Evolutionary conservation across 30 jellyfish, hydroid and myxozoan species (phyloP), one percentile per base, ranked within the genome.

Genomic region (Chironex yamaguchii): DNA sequence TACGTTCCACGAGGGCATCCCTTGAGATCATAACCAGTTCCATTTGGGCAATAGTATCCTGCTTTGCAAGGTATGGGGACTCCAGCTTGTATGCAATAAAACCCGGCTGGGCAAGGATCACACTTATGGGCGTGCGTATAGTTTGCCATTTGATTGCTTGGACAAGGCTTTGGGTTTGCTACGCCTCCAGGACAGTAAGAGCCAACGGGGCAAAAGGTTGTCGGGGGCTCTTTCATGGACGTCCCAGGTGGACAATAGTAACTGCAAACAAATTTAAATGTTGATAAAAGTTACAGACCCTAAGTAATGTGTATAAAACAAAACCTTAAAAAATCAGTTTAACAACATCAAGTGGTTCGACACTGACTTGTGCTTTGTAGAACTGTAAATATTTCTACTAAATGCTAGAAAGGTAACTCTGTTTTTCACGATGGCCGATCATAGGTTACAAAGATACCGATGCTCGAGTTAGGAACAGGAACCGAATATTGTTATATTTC

Each of bases 1-100:
- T 63, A 84, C 11, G 99, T 95, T 51, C 99, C 99, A 32, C 97
- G 96, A 12, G 99, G 99, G 75, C 99, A 95, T 32, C 96, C 96
- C 27, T 86, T 89, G 36, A 84, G 35, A 48, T 95, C 99, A 21
- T 58, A 82, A 3, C 99, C 99, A 36, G 99, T 95, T 2, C 97
- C 97, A 11, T 94, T 90, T n/a, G 99, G 99, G 53, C 99, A 95
- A 66, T 95, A 95, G 62, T 35, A 89, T 0, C 99, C 99, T 62
- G 69, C 34, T 28, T 73, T 69, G 71, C 99, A 95, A 21, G 92
- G 97, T 12, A 78, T 29, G 0, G 99, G 97, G 4, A 87, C 97
- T 34, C 97, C 97, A 3, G 97, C 72, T 4, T 62, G 75, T 17
- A 95, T 62, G 48, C 99, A 95, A 69, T 95, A 95, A 74, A 64